Evolutionary conservation across 2,797 vertebrate genomes (phyloP).

Genomic region (Corythornis leucogaster): DNA sequence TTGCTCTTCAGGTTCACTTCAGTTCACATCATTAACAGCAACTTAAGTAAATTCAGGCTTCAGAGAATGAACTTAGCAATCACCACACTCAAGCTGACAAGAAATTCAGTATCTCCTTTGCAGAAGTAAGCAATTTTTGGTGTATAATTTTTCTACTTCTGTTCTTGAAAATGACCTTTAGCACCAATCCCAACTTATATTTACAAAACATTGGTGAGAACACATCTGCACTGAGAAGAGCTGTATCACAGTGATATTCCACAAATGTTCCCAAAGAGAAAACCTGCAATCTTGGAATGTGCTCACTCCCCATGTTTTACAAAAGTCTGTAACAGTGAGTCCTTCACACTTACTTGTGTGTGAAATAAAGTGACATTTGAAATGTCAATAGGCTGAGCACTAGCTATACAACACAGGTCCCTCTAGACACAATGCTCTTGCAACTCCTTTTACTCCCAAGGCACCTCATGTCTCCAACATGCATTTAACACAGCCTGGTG

Average conservation of each 20-base stretch:
- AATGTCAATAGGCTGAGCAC: not conserved
- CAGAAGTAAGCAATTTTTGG: not conserved
- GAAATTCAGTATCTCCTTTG: not conserved
- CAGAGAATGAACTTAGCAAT: not conserved
- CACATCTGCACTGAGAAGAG: not conserved
- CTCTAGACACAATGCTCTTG: not conserved
- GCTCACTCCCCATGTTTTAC: not conserved
- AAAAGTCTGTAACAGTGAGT: not conserved
- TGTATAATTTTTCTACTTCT: not conserved
- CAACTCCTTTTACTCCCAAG: not conserved
- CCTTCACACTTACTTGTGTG: not conserved
- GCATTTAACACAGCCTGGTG: not conserved
- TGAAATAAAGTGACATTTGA: not conserved
- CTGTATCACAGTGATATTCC: not conserved
- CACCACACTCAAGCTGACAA: not conserved
- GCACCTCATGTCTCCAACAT: not conserved
- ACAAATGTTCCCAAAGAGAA: not conserved
- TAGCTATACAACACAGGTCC: not conserved
- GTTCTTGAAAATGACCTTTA: not conserved
- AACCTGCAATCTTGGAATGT: not conserved
- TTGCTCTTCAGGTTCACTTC: not conserved
- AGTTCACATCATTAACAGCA: not conserved
- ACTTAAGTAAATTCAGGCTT: not conserved
- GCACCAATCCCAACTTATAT: fast-evolving
- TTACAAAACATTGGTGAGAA: not conserved